Evolutionary conservation across 2,797 vertebrate genomes (phyloP), one percentile per base, ranked within the genome.

Genomic region (Phrynocephalus guinanensis): DNA sequence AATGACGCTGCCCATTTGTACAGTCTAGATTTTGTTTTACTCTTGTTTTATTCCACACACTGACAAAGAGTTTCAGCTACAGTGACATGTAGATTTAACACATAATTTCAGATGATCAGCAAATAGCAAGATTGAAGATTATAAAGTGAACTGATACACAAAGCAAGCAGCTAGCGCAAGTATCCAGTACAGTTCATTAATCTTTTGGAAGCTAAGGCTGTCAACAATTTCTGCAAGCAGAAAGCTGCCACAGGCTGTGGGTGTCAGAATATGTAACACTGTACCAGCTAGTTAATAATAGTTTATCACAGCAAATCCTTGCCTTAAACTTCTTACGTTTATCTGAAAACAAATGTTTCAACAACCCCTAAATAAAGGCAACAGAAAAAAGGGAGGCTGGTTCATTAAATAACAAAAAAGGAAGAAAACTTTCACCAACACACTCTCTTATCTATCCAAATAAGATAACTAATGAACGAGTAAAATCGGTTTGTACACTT

Each of bases 261-360:
- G 48, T 82, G 73, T 83, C 63, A 83, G 60, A 87, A 87, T 20
- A 82, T 16, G 22, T 83, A 81, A 87, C 30, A 70, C 63, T 72
- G 82, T 84, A 83, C 56, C 48, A 67, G 86, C 66, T 79, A 33
- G 26, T 84, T 84, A 88, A 63, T 66, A 79, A 83, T 75, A 79
- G 76, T 84, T 88, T 72, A 79, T 88, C 87, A 79, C 82, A 88
- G 67, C 75, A 88, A 83, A 33, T 33, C 33, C 20, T 84, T 56
- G 71, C 52, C 33, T 79, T 84, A 63, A 15, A 44, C 60, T 78
- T 79, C 67, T 72, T 83, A 63, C 70, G 44, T 77, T 87, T 79
- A 72, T 71, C 67, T 50, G 66, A 60, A 88, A 79, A 79, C 33
- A 88, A 88, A 79, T 22, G 11, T 72, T 79, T 67, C 78, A 71